Percentiles rank a stretch among this genome's conserved stretches.
These are phyloP conservation scores for Tenthredo amoena DNA, from an alignment of 2,888 invertebrate species.

Conservation along the genomic window DNA sequence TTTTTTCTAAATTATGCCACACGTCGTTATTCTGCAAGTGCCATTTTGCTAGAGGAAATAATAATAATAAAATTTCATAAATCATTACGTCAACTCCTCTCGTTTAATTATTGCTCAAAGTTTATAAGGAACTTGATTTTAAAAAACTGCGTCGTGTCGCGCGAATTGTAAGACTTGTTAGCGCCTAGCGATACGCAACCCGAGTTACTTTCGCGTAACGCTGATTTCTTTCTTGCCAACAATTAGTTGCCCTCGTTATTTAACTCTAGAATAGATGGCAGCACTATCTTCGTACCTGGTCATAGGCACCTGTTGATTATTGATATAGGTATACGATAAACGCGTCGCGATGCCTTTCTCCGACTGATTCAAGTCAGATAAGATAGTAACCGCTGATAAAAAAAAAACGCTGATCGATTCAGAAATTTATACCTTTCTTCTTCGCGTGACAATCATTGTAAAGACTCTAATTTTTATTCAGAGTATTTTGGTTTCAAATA, in stretches of 20 bases:
- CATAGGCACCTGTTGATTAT: slow-evolving; percentile 61
- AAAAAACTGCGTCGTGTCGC: neutral
- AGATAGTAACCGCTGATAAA: neutral
- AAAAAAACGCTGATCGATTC: slow-evolving; percentile 9
- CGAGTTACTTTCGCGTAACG: neutral
- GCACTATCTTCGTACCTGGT: slow-evolving; percentile 56
- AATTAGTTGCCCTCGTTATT: slow-evolving; percentile 35
- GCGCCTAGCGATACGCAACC: slow-evolving; percentile 31
- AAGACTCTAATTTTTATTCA: neutral
- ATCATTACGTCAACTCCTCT: neutral
- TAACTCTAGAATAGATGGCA: slow-evolving; percentile 62
- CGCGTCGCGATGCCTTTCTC: slow-evolving; percentile 56
- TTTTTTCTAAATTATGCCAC: neutral
- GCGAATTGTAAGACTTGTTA: neutral
- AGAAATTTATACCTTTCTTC: slow-evolving; percentile 3
- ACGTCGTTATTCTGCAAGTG: neutral
- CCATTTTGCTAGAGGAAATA: neutral
- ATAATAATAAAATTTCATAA: slow-evolving; percentile 14
- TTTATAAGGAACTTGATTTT: neutral
- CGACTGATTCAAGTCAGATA: slow-evolving; percentile 58
- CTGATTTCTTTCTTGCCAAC: slow-evolving; percentile 44
- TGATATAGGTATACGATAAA: neutral
- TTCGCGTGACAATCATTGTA: neutral
- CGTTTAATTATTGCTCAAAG: neutral
- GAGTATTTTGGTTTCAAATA: neutral